These are phyloP conservation scores for Diplosoma virens DNA, from an alignment of 23 tunicate species.

Conservation along the genomic window DNA sequence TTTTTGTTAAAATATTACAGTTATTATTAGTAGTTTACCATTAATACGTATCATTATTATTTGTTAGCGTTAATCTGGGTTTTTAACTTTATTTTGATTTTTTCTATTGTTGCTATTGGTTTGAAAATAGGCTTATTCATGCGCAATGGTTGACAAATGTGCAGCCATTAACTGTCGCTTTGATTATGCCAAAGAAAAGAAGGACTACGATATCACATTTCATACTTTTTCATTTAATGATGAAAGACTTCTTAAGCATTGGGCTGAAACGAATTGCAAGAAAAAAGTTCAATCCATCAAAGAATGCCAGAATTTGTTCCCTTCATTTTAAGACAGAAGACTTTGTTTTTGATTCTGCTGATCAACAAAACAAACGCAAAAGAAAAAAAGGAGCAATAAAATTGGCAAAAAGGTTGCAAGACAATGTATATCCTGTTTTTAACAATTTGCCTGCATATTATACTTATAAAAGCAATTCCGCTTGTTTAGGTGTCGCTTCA, in stretches of 20 bases:
- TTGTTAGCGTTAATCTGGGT: no score
- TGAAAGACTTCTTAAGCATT: not conserved
- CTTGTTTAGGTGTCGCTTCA: constrained; percentile 3
- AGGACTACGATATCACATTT: constrained; percentile 6
- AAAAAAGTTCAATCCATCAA: not conserved
- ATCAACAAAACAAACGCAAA: constrained; percentile 5
- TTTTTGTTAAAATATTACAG: no score
- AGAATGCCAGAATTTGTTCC: not conserved
- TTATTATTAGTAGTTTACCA: no score
- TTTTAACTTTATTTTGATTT: no score
- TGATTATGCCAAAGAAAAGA: not conserved
- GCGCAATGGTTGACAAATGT: no score
- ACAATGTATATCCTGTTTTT: constrained; percentile 9
- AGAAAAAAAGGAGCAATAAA: constrained; percentile 20
- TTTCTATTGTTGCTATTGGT: no score
- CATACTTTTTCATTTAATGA: not conserved
- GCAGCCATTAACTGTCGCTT: constrained; percentile 14
- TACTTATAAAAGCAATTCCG: not conserved
- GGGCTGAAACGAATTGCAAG: constrained; percentile 10
- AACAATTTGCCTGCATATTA: constrained; percentile 6
- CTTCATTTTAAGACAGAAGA: constrained; percentile 11
- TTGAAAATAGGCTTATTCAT: no score
- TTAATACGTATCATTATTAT: no score
- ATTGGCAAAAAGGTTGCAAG: constrained; percentile 10
- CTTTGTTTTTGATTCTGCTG: constrained; percentile 4